Conservation (phyloP, 2,888 invertebrate genomes). For the Chymomyza amoena region DNA sequence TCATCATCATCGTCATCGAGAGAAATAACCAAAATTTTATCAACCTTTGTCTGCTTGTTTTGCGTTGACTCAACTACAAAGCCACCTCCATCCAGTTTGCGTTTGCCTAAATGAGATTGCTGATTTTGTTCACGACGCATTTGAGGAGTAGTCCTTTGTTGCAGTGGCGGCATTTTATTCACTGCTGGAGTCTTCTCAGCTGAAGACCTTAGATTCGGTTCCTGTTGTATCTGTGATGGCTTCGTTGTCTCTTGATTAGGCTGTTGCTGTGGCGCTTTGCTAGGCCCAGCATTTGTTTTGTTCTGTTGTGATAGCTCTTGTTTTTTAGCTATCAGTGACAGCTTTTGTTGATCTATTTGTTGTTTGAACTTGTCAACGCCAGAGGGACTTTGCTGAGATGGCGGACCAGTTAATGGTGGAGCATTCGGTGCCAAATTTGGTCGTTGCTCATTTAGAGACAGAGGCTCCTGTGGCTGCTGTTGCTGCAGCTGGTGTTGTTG, state of each 20-base stretch:
- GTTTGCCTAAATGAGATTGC: slow-evolving; percentile 44
- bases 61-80: background rate
- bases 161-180: background rate
- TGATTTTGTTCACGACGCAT: background rate
- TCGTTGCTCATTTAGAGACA: background rate
- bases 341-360: background rate
- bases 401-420: background rate
- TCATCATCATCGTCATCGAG: slow-evolving; percentile 62
- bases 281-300: background rate
- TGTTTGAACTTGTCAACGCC: background rate
- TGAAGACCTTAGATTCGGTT: background rate
- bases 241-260: background rate
- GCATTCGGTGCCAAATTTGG: background rate
- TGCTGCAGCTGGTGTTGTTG: background rate
- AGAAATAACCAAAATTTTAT: slow-evolving; percentile 55
- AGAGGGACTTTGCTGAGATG: background rate
- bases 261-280: background rate
- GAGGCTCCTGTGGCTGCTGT: background rate
- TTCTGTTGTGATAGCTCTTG: background rate
- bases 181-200: background rate
- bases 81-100: slow-evolving; percentile 44
- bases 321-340: background rate
- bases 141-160: no score
- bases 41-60: slow-evolving; percentile 43
- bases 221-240: background rate